Percentiles rank a stretch among this genome's conserved stretches.
These are phyloP conservation scores for Gouania willdenowi DNA, from an alignment of 2,797 vertebrate genomes.

Conservation along the genomic window DNA sequence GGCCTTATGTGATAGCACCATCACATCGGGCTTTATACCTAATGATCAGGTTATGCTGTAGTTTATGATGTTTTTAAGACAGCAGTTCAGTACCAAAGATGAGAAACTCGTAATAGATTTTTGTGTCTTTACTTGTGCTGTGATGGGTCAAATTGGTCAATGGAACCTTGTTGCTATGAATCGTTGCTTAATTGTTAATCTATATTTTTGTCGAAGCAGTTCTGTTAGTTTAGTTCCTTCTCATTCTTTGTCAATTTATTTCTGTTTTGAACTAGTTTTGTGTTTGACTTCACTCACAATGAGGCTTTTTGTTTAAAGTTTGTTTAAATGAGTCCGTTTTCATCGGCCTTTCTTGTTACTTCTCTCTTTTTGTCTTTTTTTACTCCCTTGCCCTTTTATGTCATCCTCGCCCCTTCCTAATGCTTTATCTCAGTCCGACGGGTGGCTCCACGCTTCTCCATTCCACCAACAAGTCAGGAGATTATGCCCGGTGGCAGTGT, in stretches of 20 bases:
- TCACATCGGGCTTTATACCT: constrained; percentile 53
- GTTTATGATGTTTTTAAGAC: constrained; percentile 17
- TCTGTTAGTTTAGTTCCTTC: constrained; percentile 84
- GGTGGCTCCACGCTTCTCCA: constrained; percentile 97
- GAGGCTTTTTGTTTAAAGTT: constrained; percentile 67
- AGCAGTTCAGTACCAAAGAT: constrained; percentile 82
- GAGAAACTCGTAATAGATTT: constrained; percentile 99
- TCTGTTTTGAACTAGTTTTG: constrained; percentile 71
- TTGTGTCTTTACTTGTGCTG: constrained; percentile 98
- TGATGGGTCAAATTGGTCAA: constrained; percentile 96
- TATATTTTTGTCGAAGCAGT: constrained; percentile 95
- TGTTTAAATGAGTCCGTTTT: constrained; percentile 74
- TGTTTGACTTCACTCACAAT: constrained; percentile 71
- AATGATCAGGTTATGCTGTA: constrained; percentile 37
- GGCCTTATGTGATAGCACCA: constrained; percentile 63
- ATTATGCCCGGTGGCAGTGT: constrained; percentile 98
- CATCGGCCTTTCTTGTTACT: constrained; percentile 83
- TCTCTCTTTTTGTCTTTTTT: constrained; percentile 72
- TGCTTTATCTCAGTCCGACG: constrained; percentile 88
- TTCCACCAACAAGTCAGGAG: constrained; percentile 93
- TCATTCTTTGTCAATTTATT: constrained; percentile 74
- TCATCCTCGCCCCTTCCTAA: constrained; percentile 66
- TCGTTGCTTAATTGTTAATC: constrained; percentile 89
- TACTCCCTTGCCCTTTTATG: constrained; percentile 67
- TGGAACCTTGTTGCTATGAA: constrained; percentile 98